phyloP scores from a whole-genome alignment of 2,113 vertebrate species.

The Terrapene triunguis region DNA sequence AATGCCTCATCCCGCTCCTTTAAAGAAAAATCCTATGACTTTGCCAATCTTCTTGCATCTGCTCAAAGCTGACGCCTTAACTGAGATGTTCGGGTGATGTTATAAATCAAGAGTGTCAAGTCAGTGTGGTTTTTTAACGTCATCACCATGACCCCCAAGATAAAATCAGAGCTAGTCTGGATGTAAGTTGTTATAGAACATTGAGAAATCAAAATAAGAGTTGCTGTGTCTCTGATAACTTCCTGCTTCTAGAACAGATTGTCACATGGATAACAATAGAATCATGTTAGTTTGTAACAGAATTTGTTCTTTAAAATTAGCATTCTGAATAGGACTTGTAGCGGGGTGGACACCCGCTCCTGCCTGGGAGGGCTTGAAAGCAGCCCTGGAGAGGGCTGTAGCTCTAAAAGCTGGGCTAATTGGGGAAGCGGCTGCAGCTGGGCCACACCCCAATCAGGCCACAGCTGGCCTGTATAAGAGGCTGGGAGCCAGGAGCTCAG shows the following conservation, averaged over 20 bases:
- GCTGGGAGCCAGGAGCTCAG: no score
- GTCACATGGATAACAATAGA: not conserved
- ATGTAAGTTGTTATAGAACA: not conserved
- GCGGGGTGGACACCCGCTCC: no score
- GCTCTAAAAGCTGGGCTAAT: no score
- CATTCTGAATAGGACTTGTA: not conserved
- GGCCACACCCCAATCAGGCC: no score
- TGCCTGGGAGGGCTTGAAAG: no score
- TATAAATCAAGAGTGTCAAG: not conserved
- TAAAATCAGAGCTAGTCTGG: not conserved
- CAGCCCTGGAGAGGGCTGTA: no score
- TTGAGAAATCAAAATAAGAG: slow-evolving; percentile 5
- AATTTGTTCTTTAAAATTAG: not conserved
- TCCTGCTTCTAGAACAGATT: not conserved
- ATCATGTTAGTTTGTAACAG: not conserved
- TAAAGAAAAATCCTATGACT: not conserved
- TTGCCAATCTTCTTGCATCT: not conserved
- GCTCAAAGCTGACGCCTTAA: not conserved
- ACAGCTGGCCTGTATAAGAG: no score
- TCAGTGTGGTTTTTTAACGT: not conserved
- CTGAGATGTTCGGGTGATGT: not conserved
- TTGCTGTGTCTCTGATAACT: not conserved
- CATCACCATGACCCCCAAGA: not conserved
- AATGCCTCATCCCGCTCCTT: not conserved
- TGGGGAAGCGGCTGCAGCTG: no score